A percentile compares a stretch with the other conserved stretches of the same genome.
Conservation (phyloP, 2,113 vertebrate species). For the Phalacrocorax brasilianus region DNA sequence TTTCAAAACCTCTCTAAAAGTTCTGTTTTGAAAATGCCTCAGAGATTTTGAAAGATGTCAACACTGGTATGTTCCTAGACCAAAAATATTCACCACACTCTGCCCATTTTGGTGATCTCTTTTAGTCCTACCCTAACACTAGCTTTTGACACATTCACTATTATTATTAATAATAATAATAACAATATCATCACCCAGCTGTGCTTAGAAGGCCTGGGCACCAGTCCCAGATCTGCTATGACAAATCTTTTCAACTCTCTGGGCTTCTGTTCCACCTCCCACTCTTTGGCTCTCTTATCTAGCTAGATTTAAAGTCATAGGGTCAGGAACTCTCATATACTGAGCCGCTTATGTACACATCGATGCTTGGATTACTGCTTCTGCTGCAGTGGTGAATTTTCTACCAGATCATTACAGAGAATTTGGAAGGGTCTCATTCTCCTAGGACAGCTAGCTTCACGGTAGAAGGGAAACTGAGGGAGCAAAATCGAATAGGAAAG, state of each 20-base stretch:
- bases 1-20: neutral
- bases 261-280: slow-evolving; percentile 64
- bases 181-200: slow-evolving; percentile 61
- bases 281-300: slow-evolving; percentile 64
- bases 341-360: neutral
- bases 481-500: neutral
- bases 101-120: slow-evolving; percentile 5
- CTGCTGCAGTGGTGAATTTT: neutral
- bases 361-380: neutral
- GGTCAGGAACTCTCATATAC: neutral
- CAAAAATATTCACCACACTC: neutral
- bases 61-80: neutral
- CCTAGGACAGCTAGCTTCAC: neutral
- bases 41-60: neutral
- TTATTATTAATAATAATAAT: slow-evolving; percentile 23
- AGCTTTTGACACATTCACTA: slow-evolving; percentile 18
- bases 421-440: neutral
- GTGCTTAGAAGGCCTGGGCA: slow-evolving; percentile 56
- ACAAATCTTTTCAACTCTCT: slow-evolving; percentile 56
- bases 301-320: slow-evolving; percentile 53
- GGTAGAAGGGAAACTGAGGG: neutral
- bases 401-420: neutral
- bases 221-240: slow-evolving; percentile 52
- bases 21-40: slow-evolving; percentile 6
- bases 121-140: neutral